Percentiles rank a stretch among this genome's conserved stretches.
These are phyloP conservation scores for Phengaris alcon DNA, from an alignment of 2,888 invertebrate species.

Conservation along the genomic window DNA sequence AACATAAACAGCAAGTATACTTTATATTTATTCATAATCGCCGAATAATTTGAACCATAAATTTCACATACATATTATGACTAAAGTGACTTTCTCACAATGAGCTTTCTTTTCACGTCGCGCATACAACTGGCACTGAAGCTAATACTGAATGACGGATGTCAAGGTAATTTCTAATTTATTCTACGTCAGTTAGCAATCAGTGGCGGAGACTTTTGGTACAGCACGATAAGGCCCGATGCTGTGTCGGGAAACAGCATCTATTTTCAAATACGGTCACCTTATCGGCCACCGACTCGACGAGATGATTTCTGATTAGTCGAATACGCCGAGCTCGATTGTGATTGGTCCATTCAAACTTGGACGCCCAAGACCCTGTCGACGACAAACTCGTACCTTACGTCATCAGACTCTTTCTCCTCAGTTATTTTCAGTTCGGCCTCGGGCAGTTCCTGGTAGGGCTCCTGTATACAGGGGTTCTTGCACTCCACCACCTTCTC, in stretches of 20 bases:
- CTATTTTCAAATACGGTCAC: neutral
- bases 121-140: neutral
- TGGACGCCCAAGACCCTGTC: conserved; percentile 91
- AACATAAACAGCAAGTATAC: conserved; percentile 7
- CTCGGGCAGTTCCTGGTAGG: conserved; percentile 44
- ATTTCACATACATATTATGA: conserved; percentile 14
- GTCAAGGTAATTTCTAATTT: neutral
- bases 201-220: neutral
- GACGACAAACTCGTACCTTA: conserved; percentile 89
- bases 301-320: neutral
- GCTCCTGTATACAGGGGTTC: conserved; percentile 46
- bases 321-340: neutral
- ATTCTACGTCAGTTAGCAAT: neutral
- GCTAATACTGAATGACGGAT: conserved; percentile 10
- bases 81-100: conserved; percentile 4
- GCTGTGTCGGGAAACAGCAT: no score
- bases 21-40: conserved; percentile 17
- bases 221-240: no score
- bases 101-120: neutral
- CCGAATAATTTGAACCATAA: conserved; percentile 25
- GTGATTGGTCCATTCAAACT: conserved; percentile 71
- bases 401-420: conserved; percentile 66
- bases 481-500: conserved; percentile 61
- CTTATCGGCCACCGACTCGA: neutral
- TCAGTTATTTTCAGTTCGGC: conserved; percentile 60